Conservation (phyloP, 2,797 vertebrate species). For the Brotula barbata region DNA sequence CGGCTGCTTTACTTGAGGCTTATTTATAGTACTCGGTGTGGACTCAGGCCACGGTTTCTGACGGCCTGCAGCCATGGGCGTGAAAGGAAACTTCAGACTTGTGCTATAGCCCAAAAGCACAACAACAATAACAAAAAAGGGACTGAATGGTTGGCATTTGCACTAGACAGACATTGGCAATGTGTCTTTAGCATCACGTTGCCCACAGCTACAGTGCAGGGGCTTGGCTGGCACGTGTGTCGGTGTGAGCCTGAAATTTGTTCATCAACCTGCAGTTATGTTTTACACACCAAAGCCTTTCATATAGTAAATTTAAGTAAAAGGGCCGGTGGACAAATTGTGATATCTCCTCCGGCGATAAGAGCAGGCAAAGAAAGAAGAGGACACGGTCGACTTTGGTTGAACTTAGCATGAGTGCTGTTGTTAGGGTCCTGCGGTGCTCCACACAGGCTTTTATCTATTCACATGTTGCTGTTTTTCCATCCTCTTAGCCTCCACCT, state of each 20-base stretch:
- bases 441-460: conserved; percentile 20
- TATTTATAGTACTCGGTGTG: conserved; percentile 43
- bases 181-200: conserved; percentile 18
- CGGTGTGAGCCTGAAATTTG: conserved; percentile 28
- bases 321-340: too few relatives aligned
- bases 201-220: not conserved
- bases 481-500: conserved; percentile 24
- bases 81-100: conserved; percentile 3
- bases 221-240: not conserved
- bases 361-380: not conserved
- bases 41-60: conserved; percentile 25
- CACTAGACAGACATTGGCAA: not conserved
- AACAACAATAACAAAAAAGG: conserved; percentile 21
- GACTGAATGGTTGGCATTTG: conserved; percentile 24
- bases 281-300: not conserved
- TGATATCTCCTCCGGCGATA: conserved; percentile 12
- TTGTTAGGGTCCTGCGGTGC: conserved; percentile 27
- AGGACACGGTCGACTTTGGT: not conserved
- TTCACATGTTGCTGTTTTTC: conserved; percentile 5
- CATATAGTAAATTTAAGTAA: conserved; percentile 11
- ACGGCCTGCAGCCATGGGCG: conserved; percentile 4
- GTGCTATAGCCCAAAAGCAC: conserved; percentile 9
- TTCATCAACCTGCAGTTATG: conserved; percentile 38
- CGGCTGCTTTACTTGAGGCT: not conserved
- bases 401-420: conserved; percentile 2